Evolutionary conservation across 1,140 invertebrate genomes (phyloP), one percentile per base, ranked within the genome.

Genomic region (Pantala flavescens): DNA sequence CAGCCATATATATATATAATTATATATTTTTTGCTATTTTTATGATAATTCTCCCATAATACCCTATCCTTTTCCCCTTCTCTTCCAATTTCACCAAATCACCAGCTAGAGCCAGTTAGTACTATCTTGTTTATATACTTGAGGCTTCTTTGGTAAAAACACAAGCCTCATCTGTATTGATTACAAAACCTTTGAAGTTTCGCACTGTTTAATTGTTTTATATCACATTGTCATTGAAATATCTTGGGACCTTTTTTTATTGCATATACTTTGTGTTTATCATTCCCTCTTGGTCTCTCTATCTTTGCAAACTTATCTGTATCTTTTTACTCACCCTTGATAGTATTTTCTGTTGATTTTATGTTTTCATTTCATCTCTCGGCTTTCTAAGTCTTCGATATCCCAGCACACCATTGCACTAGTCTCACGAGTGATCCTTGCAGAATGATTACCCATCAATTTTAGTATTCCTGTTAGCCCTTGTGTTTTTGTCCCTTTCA

Each of bases 101-200:
- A 42, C 24, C 24, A 73, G 72, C 28, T 72, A 73, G 55, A 75
- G 74, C 36, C 24, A 73, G 10, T 73, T 49, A 71, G 72, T 42
- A 23, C 70, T 14, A 55, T 24, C 12, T n/a, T 70, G 74, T 24
- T 72, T 24, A 76, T 49, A 36, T 77, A 42, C 43, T 74, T 71
- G 24, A 73, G 43, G 49, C 28, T 63, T 63, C 49, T 63, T 63
- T 63, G n/a, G n/a, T 19, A 63, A 16, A 9, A 63, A 63, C n/a
- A 19, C 14, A 63, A 63, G 49, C 49, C 49, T 63, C 49, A 19
- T 3, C n/a, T 63, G 14, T 63, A 63, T 16, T 63, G 49, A 63
- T 63, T 7, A 36, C 28, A 63, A 63, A 63, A 63, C 49, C 49
- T 63, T 63, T 19, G n/a, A 63, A 63, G 49, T 63, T 63, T 63